Evolutionary conservation across 2,113 vertebrate species (phyloP).

Genomic region (Neopipo cinnamomea): DNA sequence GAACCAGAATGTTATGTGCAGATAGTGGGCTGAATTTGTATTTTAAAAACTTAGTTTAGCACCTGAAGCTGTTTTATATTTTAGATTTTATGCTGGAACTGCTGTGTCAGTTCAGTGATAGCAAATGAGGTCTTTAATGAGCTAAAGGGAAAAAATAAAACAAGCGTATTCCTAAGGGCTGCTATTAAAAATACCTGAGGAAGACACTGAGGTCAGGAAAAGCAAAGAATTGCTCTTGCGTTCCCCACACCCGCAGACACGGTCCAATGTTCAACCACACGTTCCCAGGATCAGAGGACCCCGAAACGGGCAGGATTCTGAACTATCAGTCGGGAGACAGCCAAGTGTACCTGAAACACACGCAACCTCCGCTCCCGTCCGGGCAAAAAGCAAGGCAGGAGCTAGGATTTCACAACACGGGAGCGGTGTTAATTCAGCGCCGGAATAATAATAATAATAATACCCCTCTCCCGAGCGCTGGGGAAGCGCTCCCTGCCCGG

Average conservation of each 20-base stretch:
- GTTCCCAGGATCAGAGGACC: fast-evolving
- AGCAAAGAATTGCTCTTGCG: not conserved
- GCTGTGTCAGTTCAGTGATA: not conserved
- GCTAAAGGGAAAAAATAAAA: not conserved
- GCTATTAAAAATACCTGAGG: not conserved
- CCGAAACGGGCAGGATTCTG: not conserved
- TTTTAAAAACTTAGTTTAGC: not conserved
- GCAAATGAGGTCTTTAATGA: not conserved
- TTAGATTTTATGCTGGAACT: not conserved
- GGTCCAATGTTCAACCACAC: fast-evolving
- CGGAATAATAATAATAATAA: not conserved
- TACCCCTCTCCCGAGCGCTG: not conserved
- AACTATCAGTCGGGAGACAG: not conserved
- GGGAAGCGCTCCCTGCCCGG: not conserved
- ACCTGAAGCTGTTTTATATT: not conserved
- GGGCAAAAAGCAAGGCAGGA: not conserved
- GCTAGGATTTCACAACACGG: conserved; percentile 42
- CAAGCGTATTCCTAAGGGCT: not conserved
- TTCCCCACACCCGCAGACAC: not conserved
- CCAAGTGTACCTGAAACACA: not conserved
- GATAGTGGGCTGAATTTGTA: not conserved
- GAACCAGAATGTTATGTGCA: fast-evolving
- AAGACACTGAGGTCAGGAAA: not conserved
- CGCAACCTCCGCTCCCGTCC: not conserved
- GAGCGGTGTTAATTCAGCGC: conserved; percentile 11